Evolutionary conservation across 1,140 invertebrate species (phyloP), one percentile per base, ranked within the genome.

Genomic region (Drosophila ananassae): DNA sequence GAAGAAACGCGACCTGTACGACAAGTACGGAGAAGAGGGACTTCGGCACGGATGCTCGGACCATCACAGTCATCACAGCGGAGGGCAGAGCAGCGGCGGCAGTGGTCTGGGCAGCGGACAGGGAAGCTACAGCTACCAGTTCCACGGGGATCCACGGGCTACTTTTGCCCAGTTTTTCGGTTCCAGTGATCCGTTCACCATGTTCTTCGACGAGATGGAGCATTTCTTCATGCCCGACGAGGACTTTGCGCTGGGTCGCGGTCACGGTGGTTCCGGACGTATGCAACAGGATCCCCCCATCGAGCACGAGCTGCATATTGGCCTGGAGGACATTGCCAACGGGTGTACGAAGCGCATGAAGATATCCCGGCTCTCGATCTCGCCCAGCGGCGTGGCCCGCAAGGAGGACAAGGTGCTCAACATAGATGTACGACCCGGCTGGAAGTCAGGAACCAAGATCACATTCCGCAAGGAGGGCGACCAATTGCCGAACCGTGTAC

Each of bases 311-410:
- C 90, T 99, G 2, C 96, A 95, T 76, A 95, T 98, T 1, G 93
- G 94, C 0, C 90, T 99, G 34, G 95, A 98, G 81, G 97, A 98
- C 59, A 95, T 97, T 46, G 91, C 94, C 4, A 93, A 92, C 41
- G 97, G 97, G 8, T 97, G 96, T 79, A 95, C 95, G 0, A 99
- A 98, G 91, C 98, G 97, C 90, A 98, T 99, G 97, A 98, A 97
- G 92, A 98, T 99, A 17, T 97, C 96, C 1, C 93, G 96, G 73
- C 94, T 95, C 77, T 95, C 96, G 5, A 74, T 95, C 9, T 22
- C 44, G 22, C 8, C 21, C 60, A 12, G 7, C 6, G 89, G 93
- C 1, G 94, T 96, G 82, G 92, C 93, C 2, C 44, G 44, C 21
- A 95, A 95, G 47, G 96, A 98, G 89, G 96, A 98, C 74, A 99